Evolutionary conservation across 2,113 vertebrate genomes (phyloP).

Genomic region (Ia io): DNA sequence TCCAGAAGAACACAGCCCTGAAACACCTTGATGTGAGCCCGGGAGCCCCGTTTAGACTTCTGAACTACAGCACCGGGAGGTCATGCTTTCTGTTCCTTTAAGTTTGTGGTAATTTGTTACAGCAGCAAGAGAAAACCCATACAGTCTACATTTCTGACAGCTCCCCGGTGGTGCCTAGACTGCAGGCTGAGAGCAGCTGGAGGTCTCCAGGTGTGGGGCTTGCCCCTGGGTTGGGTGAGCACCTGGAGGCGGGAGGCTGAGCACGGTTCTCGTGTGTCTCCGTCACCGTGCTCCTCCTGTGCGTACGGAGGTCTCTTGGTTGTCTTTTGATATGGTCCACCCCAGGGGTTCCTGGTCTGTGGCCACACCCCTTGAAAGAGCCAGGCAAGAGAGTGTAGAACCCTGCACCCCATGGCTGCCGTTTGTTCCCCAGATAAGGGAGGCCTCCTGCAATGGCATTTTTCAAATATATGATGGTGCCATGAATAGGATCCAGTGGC

Average conservation of each 20-base stretch:
- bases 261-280: not conserved
- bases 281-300: not conserved
- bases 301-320: not conserved
- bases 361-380: not conserved
- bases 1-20: not conserved
- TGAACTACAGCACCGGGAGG: not conserved
- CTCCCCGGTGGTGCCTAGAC: not conserved
- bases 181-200: not conserved
- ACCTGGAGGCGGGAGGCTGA: not conserved
- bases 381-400: not conserved
- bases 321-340: not conserved
- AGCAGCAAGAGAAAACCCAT: not conserved
- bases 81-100: not conserved
- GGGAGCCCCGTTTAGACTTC: not conserved
- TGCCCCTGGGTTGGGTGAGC: not conserved
- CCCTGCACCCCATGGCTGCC: too few relatives aligned
- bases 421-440: not conserved
- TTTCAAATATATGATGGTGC: not conserved
- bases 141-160: too few relatives aligned
- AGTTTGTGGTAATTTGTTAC: not conserved
- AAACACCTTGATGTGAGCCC: not conserved
- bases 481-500: not conserved
- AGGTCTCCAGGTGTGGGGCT: not conserved
- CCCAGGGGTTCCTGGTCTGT: not conserved
- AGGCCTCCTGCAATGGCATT: not conserved